phyloP scores from a whole-genome alignment of 1,140 invertebrate species.

The Venturia canescens region DNA sequence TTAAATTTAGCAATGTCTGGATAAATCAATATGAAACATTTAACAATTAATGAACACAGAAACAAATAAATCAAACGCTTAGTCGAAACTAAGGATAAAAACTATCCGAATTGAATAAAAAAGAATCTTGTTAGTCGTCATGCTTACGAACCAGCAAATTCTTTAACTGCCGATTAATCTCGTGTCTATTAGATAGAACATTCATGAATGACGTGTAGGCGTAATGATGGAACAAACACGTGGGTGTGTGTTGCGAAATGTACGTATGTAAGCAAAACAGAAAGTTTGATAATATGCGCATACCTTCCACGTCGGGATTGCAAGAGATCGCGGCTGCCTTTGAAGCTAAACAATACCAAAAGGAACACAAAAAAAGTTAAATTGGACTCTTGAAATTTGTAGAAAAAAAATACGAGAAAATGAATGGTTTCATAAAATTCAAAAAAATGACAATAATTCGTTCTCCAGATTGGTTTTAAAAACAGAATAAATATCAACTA shows the following conservation, averaged over 20 bases:
- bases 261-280: conserved; percentile 14
- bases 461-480: background rate
- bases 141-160: conserved; percentile 30
- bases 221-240: conserved; percentile 22
- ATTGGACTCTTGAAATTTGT: conserved; percentile 16
- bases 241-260: conserved; percentile 3
- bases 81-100: background rate
- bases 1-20: background rate
- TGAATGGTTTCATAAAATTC: background rate
- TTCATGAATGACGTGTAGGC: conserved; percentile 12
- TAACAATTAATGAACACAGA: conserved; percentile 15
- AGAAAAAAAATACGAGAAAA: conserved; percentile 22
- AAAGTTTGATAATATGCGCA: conserved; percentile 38
- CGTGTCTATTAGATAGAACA: background rate
- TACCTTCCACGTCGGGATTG: conserved; percentile 65
- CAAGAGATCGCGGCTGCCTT: conserved; percentile 65
- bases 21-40: conserved; percentile 31
- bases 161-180: background rate
- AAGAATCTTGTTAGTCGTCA: conserved; percentile 22
- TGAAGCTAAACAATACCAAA: conserved; percentile 61
- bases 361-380: conserved; percentile 49
- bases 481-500: conserved; percentile 41
- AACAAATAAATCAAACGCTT: background rate
- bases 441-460: background rate
- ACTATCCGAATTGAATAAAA: background rate